Evolutionary conservation across 2,888 invertebrate genomes (phyloP), one percentile per base, ranked within the genome.

Genomic region (Mythimna ferrago): DNA sequence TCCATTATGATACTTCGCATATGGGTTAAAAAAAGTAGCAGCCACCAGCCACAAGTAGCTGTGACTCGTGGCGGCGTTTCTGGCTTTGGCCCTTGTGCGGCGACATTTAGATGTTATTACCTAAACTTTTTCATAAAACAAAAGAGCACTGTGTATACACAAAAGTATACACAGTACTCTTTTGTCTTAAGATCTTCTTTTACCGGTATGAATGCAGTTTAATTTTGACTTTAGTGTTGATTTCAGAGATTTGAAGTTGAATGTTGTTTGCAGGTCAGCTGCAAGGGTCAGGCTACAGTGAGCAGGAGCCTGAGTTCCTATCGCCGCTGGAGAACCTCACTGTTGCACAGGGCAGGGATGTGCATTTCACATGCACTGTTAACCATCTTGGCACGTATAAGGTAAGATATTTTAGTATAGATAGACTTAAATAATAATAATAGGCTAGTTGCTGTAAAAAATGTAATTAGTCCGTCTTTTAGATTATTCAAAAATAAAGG

Each of bases 341-440:
- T 53, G 97, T 98, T 73, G 97, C 98, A 64, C 98, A 98, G 93
- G 99, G 99, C 77, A 97, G 99, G 78, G 98, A 99, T 94, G 97
- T 99, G 71, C 98, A 97, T 90, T 98, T 99, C 95, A 98, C 98
- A 71, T 99, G 99, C 93, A 98, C 98, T 86, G 98, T 99, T 89
- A 98, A 98, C 94, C 98, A 98, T 94, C 97, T 99, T 86, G 98
- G 98, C 73, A 96, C 97, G 87, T 98, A 98, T 95, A 98, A 98
- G 98, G 99, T 96, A 93, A 86, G 32, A 32, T 41, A 44, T 7
- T 9, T 9, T n/a, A 7, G 19, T 7, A 58, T 3, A 57, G 0
- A 32, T 11, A 14, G 32, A 16, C 26, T 26, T 32, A 26, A 26
- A 56, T 11, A 5, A 56, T 11, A 5, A 21, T 11, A 5, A 2